Conservation (phyloP, 2,888 invertebrate species). For the Leuctra nigra region DNA sequence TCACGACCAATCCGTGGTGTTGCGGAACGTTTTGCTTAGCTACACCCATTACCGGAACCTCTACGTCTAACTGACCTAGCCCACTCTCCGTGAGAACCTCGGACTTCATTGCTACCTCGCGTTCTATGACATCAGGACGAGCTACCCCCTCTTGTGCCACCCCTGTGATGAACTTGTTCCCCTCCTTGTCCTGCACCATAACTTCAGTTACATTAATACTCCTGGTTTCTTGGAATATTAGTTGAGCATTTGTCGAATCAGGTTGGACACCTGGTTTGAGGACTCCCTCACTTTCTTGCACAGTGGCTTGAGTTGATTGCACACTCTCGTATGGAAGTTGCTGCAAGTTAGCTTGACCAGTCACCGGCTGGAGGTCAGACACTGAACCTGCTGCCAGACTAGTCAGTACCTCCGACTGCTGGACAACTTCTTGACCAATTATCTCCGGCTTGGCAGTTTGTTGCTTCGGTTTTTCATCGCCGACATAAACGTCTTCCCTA, state of each 20-base stretch:
- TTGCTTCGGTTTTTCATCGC: slow-evolving; percentile 30
- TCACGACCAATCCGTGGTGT: slow-evolving; percentile 44
- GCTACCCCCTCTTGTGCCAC: slow-evolving; percentile 43
- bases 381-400: slow-evolving; percentile 27
- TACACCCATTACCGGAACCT: slow-evolving; percentile 34
- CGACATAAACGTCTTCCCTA: slow-evolving; percentile 30
- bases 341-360: slow-evolving; percentile 35
- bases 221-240: slow-evolving; percentile 34
- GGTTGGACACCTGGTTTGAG: slow-evolving; percentile 32
- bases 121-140: slow-evolving; percentile 41
- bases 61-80: slow-evolving; percentile 31
- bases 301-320: slow-evolving; percentile 33
- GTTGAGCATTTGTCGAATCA: slow-evolving; percentile 31
- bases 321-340: slow-evolving; percentile 36
- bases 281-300: slow-evolving; percentile 36
- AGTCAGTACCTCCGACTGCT: slow-evolving; percentile 36
- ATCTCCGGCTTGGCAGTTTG: slow-evolving; percentile 36
- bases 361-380: slow-evolving; percentile 19
- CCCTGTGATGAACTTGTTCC: slow-evolving; percentile 39
- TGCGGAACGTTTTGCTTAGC: slow-evolving; percentile 36
- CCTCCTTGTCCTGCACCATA: slow-evolving; percentile 32
- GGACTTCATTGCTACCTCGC: slow-evolving; percentile 41
- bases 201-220: slow-evolving; percentile 38
- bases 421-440: slow-evolving; percentile 40
- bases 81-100: slow-evolving; percentile 37